Evolutionary conservation across 2,113 vertebrate genomes (phyloP).

Genomic region (Alaudala cheleensis): DNA sequence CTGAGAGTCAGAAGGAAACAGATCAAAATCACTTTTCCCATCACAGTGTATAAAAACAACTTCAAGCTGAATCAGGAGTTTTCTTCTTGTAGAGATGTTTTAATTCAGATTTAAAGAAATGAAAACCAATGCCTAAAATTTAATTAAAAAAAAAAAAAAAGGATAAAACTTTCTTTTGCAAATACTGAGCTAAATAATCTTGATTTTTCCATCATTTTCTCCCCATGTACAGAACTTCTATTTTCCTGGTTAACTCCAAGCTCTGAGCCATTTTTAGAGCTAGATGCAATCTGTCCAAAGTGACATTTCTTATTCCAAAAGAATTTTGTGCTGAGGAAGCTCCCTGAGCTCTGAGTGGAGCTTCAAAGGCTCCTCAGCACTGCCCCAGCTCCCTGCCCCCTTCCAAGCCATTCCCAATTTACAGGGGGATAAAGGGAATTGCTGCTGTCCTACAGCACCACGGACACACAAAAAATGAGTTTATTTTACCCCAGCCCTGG

Average conservation of each 20-base stretch:
- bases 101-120: too few species aligned
- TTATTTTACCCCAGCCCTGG: background rate
- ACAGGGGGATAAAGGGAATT: background rate
- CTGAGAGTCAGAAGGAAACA: background rate
- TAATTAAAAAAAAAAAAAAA: too few species aligned
- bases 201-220: background rate
- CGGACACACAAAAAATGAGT: background rate
- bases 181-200: background rate
- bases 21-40: background rate
- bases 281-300: background rate
- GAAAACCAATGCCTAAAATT: too few species aligned
- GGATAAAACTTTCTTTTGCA: background rate
- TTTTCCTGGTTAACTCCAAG: background rate
- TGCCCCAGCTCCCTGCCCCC: background rate
- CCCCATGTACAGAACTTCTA: background rate
- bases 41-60: background rate
- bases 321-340: background rate
- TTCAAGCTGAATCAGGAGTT: background rate
- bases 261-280: background rate
- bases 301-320: background rate
- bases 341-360: background rate
- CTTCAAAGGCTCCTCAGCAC: background rate
- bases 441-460: background rate
- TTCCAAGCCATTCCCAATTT: background rate
- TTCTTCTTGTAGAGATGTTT: too few species aligned